Base-by-base conservation (phyloP, 1,140 invertebrate genomes). In the Papilio polytes region DNA sequence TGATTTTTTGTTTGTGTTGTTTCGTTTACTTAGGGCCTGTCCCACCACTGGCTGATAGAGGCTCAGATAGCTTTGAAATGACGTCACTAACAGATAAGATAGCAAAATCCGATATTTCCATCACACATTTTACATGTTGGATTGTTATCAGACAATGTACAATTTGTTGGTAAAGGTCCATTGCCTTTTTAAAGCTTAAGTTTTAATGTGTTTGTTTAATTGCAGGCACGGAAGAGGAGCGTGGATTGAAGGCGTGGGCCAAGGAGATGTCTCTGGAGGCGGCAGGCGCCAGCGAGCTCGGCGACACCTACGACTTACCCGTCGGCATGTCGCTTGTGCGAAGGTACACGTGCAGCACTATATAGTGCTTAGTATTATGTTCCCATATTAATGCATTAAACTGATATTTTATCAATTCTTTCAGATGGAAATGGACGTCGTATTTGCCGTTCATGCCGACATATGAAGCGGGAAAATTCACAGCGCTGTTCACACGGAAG, bases 291-390 rank as follows among this genome's bases (percentile, higher is more conserved):
- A 89, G 91, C 56, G 92, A 94, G 41, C 85, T 91, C 20, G 94
- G 95, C 8, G 96, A 96, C 80, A 97, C 97, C 8, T 98, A 97
- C 80, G 97, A 98, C 91, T 97, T 98, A 86, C 97, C 97, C 0
- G 89, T 96, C 66, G 97, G 97, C 82, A 97, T 97, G 97, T 86
- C 85, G 26, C 81, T 95, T 15, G 86, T 97, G 51, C 95, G 95
- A 90, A 96, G 95, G 97, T 93, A 83, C 41, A 18, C n/a, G 15
- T n/a, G 51, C 51, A 53, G 51, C 18, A 1, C 51, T 53, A 6
- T 12, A 18, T 0, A 20, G 53, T 15, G 10, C n/a, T n/a, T n/a
- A 20, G 18, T 51, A 18, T 26, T 63, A 12, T 26, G 12, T 26
- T 2, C 20, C 10, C 13, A 70, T 1, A 59, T 7, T 22, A 20